Conservation (phyloP, 1,140 invertebrate genomes). For the Myzus persicae region DNA sequence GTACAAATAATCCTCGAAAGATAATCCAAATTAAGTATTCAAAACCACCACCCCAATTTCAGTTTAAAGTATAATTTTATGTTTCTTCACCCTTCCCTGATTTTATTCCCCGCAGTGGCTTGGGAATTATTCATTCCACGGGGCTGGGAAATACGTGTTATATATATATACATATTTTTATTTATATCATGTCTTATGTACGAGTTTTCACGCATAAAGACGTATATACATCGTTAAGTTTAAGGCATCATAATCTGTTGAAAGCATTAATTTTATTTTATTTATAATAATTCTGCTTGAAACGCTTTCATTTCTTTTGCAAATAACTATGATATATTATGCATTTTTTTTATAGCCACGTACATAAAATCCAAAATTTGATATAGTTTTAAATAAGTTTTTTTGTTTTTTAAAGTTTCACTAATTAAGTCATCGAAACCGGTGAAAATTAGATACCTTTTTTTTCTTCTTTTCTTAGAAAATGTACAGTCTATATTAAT, state of each 20-base stretch:
- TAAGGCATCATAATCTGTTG: neutral
- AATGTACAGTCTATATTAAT: too few relatives aligned
- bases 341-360: neutral
- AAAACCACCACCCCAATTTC: constrained; percentile 11
- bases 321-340: neutral
- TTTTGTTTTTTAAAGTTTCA: neutral
- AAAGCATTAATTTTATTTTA: neutral
- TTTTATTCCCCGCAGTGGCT: neutral
- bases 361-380: neutral
- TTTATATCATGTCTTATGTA: too few relatives aligned
- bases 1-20: constrained; percentile 13
- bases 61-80: constrained; percentile 19
- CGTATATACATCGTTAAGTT: neutral
- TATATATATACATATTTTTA: neutral
- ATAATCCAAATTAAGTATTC: constrained; percentile 48
- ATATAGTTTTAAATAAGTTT: neutral
- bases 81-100: constrained; percentile 16
- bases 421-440: neutral
- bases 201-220: too few relatives aligned
- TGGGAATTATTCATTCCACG: constrained; percentile 15
- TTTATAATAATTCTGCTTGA: neutral
- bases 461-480: too few relatives aligned
- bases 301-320: neutral
- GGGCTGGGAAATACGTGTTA: neutral
- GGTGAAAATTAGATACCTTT: too few relatives aligned